Base-by-base conservation (phyloP, 2,113 vertebrate genomes). In the Halichoeres trimaculatus region DNA sequence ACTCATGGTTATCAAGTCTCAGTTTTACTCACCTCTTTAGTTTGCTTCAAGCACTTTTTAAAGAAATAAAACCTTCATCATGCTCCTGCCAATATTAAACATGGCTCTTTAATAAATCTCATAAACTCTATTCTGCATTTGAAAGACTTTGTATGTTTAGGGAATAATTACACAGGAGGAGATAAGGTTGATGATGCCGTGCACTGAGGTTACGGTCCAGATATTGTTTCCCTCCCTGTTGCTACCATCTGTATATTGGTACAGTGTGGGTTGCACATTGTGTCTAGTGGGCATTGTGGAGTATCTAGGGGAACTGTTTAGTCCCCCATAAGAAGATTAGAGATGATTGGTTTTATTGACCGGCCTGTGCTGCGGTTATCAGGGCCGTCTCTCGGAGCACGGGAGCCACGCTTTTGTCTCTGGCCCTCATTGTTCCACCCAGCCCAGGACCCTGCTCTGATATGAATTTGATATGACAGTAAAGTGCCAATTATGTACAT, bases 301-400 rank as follows among this genome's bases (percentile, higher is more conserved):
- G 85, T 78, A 75, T 88, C 71, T 87, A 66, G 70, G 72, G 74
- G 71, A 90, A 81, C 81, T 89, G 80, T 85, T 87, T 82, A 81
- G 84, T 68, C 81, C 82, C 78, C 76, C 80, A 75, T 88, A 92
- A 89, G 89, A 88, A 93, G 91, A 94, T 93, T 93, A 93, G 81
- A 88, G 83, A 88, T 92, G 91, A 94, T 94, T 93, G 93, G 87
- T 91, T 94, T 93, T 93, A 95, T 94, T 94, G 93, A 94, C 91
- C 89, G 76, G 76, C 81, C 89, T 78, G 43, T 81, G 84, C 85
- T 81, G 87, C 81, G 78, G 92, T 94, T 94, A 94, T 94, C 90
- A 90, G 87, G 85, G 84, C 66, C 17, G 60, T 70, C 84, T 88
- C 75, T 89, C 65, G 22, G 80, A 84, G 81, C 84, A 74, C 57